Evolutionary conservation across 1,140 invertebrate genomes (phyloP).

Genomic region (Eriosoma lanigerum): DNA sequence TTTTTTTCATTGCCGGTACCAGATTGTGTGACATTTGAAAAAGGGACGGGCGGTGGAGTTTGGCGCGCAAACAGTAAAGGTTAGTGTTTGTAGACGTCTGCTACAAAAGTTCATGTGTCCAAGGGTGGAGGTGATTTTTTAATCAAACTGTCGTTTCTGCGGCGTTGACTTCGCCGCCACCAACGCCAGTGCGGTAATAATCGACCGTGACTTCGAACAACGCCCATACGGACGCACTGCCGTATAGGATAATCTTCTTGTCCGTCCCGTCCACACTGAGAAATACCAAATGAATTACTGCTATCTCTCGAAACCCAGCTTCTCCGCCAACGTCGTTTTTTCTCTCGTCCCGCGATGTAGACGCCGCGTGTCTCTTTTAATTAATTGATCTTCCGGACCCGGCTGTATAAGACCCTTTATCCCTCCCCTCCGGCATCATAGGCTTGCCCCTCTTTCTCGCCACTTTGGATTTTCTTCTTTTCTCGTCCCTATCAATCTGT

Average conservation of each 20-base stretch:
- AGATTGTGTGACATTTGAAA: constrained; percentile 24
- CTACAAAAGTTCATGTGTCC: constrained; percentile 42
- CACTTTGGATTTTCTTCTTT: constrained; percentile 38
- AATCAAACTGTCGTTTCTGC: constrained; percentile 48
- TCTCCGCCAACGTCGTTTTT: neutral
- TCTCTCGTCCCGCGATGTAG: neutral
- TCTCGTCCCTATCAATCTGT: constrained; percentile 42
- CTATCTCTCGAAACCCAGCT: constrained; percentile 48
- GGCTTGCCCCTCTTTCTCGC: constrained; percentile 13
- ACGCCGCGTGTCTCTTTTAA: constrained; percentile 48
- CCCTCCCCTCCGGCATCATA: no score
- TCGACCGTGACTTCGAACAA: constrained; percentile 26
- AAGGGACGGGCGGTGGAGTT: neutral
- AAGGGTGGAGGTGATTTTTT: constrained; percentile 1
- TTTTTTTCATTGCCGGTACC: constrained; percentile 17
- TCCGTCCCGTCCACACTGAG: neutral
- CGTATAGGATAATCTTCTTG: constrained; percentile 36
- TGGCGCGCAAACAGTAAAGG: constrained; percentile 2
- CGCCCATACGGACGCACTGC: neutral
- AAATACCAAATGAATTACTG: constrained; percentile 34
- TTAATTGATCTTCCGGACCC: constrained; percentile 51
- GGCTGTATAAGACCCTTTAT: constrained; percentile 32
- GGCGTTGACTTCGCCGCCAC: no score
- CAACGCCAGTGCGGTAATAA: constrained; percentile 9
- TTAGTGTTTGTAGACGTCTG: no score